These are phyloP conservation scores for Microtus ochrogaster DNA, from an alignment of 2,113 vertebrate species.

Conservation along the genomic window DNA sequence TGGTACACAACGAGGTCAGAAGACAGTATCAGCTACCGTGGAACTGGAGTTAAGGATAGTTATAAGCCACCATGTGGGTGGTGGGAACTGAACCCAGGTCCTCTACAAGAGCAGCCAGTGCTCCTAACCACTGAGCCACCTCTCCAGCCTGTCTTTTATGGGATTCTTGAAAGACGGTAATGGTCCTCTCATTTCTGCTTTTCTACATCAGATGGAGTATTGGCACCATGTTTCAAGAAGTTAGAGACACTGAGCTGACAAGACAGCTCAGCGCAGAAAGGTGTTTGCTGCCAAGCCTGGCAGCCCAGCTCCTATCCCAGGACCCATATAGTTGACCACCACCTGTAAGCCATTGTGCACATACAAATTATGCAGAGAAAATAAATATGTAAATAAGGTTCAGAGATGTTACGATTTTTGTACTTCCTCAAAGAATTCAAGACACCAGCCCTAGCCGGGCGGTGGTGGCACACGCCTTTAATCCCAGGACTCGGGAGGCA, in stretches of 20 bases:
- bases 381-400: not conserved
- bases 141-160: not conserved
- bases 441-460: not conserved
- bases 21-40: not conserved
- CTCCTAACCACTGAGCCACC: not conserved
- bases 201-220: constrained; percentile 11
- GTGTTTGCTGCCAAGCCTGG: not conserved
- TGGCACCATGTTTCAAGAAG: constrained; percentile 11
- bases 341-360: not conserved
- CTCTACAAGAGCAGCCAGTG: not conserved
- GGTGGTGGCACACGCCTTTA: too few species aligned
- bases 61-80: not conserved
- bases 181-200: constrained; percentile 8
- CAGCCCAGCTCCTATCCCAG: not conserved
- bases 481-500: too few species aligned
- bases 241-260: not conserved
- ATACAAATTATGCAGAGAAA: not conserved
- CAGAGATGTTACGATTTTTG: not conserved
- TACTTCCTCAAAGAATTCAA: constrained; percentile 45
- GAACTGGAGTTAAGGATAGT: not conserved
- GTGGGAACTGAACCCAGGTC: not conserved
- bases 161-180: constrained; percentile 47
- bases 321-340: not conserved
- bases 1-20: not conserved
- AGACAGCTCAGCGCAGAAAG: not conserved